phyloP scores from a whole-genome alignment of 2,113 vertebrate genomes.

The Xenopus tropicalis region UCB_Xtro_10.0 CM004449.2:69279001-69279500 shows the following conservation, averaged over 20 bases:
- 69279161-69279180: background rate
- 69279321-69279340: background rate
- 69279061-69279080: constrained; percentile 23
- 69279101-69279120: background rate
- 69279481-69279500: too few species aligned
- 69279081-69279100: constrained; percentile 4
- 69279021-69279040: background rate
- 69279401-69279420: too few species aligned
- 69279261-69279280: background rate
- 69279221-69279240: background rate
- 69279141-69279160: background rate
- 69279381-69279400: too few species aligned
- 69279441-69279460: too few species aligned
- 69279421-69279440: too few species aligned
- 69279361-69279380: too few species aligned
- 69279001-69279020: background rate
- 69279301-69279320: background rate
- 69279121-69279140: background rate
- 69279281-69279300: background rate
- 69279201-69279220: constrained; percentile 3
- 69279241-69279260: background rate
- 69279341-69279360: background rate
- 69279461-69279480: too few species aligned
- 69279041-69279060: background rate
- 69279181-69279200: background rate